These are phyloP conservation scores for Atrichornis clamosus DNA, from an alignment of 2,113 vertebrate genomes.

Conservation along the genomic window DNA sequence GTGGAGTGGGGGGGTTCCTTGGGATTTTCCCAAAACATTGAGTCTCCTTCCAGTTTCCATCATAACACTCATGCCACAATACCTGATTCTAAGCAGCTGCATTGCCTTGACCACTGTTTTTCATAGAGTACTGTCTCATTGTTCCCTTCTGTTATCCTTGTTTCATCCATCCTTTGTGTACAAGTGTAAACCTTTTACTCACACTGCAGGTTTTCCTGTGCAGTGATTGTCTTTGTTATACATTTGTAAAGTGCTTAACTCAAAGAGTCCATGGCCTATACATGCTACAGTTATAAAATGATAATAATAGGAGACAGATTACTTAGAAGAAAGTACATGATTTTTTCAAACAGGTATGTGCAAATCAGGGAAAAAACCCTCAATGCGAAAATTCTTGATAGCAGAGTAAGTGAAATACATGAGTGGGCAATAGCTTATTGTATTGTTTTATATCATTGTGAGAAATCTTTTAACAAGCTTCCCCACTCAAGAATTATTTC, in stretches of 20 bases:
- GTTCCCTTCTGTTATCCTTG: not conserved
- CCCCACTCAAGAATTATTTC: conserved; percentile 43
- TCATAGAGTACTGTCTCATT: not conserved
- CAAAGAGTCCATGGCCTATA: conserved; percentile 4
- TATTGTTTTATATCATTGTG: conserved; percentile 29
- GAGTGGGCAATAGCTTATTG: conserved; percentile 19
- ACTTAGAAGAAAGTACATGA: not conserved
- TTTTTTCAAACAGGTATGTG: conserved; percentile 9
- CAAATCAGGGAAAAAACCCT: not conserved
- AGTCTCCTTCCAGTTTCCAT: not conserved
- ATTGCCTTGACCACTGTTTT: conserved; percentile 15
- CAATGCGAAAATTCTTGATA: not conserved
- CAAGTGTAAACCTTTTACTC: conserved; percentile 18
- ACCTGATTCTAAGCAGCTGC: not conserved
- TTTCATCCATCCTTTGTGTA: conserved; percentile 22
- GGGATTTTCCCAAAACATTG: not conserved
- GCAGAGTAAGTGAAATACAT: not conserved
- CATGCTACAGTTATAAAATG: not conserved
- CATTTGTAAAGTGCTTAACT: conserved; percentile 12
- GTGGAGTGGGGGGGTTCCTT: not conserved
- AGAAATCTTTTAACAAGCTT: conserved; percentile 43
- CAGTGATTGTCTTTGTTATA: conserved; percentile 7
- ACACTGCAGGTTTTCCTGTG: not conserved
- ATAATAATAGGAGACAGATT: conserved; percentile 2
- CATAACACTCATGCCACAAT: not conserved